A percentile compares a stretch with the other conserved stretches of the same genome.
Conservation (phyloP, 2,797 vertebrate species). For the Gymnodraco acuticeps region DNA sequence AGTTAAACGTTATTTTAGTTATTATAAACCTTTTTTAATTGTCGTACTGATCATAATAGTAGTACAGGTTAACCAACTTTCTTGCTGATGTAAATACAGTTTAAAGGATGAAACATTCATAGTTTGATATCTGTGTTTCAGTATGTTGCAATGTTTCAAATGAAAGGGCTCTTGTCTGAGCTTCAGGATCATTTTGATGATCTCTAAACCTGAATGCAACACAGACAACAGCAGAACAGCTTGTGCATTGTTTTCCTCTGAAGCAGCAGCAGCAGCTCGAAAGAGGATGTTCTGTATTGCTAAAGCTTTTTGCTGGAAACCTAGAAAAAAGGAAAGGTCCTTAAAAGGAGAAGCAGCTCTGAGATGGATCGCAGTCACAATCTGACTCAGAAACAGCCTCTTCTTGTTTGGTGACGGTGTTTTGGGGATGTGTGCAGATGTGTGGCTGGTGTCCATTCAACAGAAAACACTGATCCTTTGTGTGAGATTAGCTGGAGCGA, state of each 20-base stretch:
- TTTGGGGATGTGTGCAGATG: slow-evolving; percentile 65
- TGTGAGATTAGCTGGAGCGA: slow-evolving; percentile 55
- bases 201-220: slow-evolving; percentile 30
- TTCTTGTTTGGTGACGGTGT: slow-evolving; percentile 10
- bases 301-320: slow-evolving; percentile 56
- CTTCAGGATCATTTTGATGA: slow-evolving; percentile 33
- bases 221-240: slow-evolving; percentile 37
- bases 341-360: slow-evolving; percentile 71
- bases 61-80: no score
- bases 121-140: background rate
- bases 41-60: no score
- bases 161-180: no score
- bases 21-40: no score
- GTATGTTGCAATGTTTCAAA: background rate
- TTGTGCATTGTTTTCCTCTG: slow-evolving; percentile 60
- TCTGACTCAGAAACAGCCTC: slow-evolving; percentile 37
- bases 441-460: slow-evolving; percentile 64
- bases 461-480: slow-evolving; percentile 70
- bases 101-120: no score
- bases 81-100: no score
- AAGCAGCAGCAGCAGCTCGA: slow-evolving; percentile 50
- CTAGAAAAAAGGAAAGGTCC: slow-evolving; percentile 40
- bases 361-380: slow-evolving; percentile 50
- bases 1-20: no score
- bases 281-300: slow-evolving; percentile 81